Evolutionary conservation across 2,113 vertebrate species (phyloP), one percentile per base, ranked within the genome.

Genomic region (Pavo muticus): DNA sequence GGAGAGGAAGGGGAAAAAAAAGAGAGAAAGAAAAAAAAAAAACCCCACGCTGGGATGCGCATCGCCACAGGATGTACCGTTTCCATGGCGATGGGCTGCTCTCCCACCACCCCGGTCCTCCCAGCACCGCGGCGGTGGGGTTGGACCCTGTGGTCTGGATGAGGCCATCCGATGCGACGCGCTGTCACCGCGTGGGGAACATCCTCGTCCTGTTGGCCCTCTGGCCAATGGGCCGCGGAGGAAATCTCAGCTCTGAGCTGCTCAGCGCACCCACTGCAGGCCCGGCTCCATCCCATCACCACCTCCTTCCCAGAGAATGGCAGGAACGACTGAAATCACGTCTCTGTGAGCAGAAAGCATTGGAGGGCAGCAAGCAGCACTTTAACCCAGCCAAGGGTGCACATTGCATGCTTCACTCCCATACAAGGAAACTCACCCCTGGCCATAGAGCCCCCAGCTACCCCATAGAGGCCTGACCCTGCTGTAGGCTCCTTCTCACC

Each of bases 1-100:
- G 73, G 87, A 88, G 86, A 81, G 74, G 91, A 32, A 87, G 76
- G 90, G 80, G 87, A 6, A 69, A n/a, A 14, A 25, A 24, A 65
- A 61, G 4, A 23, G 14, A 44, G 6, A 44, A 44, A 47, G 24
- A 40, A 15, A 45, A 52, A 57, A 9, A 69, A n/a, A 23, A 25
- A 11, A 3, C 68, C 90, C 85, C 42, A 59, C 56, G 84, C 47
- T 85, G 77, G 85, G 95, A 87, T 84, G 82, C 2, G 11, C 91
- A 86, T 85, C 8, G 21, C 90, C 90, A 78, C 94, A 93, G 92
- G 92, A 93, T 87, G 95, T 25, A 52, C 78, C 4, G 93, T 96
- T 96, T 87, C 97, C 94, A 97, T 94, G 87, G 95, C 19, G 21
- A 97, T 82, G 57, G 94, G 91, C 88, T 84, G 68, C 39, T 80